Conservation (phyloP, 2,797 vertebrate genomes). For the Phoeniculus purpureus region DNA sequence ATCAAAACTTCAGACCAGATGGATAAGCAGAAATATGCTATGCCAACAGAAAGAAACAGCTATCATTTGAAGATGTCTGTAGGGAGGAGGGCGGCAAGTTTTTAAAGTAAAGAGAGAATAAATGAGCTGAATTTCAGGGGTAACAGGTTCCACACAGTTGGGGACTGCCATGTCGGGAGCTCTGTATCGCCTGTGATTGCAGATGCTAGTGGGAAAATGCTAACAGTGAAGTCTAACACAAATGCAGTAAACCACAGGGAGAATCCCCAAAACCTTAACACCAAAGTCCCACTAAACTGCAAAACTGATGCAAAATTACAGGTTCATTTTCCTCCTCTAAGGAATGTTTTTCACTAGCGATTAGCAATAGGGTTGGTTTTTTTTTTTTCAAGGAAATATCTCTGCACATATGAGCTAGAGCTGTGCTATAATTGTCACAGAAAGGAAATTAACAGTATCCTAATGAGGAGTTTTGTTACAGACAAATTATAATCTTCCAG, state of each 20-base stretch:
- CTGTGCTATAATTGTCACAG: constrained; percentile 58
- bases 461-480: constrained; percentile 78
- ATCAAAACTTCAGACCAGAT: constrained; percentile 68
- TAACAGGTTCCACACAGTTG: constrained; percentile 28
- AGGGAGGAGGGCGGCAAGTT: not conserved
- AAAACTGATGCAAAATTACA: constrained; percentile 17
- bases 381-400: not conserved
- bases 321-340: constrained; percentile 29
- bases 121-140: constrained; percentile 50
- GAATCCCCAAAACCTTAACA: not conserved
- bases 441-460: constrained; percentile 76
- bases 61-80: constrained; percentile 35
- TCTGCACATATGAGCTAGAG: constrained; percentile 51
- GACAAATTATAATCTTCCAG: constrained; percentile 70
- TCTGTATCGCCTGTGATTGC: not conserved
- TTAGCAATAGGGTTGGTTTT: not conserved
- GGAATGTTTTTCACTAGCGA: constrained; percentile 8
- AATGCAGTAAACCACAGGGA: not conserved
- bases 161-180: not conserved
- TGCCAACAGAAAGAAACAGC: constrained; percentile 57
- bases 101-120: constrained; percentile 19
- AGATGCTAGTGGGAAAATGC: not conserved
- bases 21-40: constrained; percentile 58
- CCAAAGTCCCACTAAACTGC: not conserved
- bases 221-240: not conserved